Conservation (phyloP, 2,888 invertebrate genomes). For the Phlogophora meticulosa region DNA sequence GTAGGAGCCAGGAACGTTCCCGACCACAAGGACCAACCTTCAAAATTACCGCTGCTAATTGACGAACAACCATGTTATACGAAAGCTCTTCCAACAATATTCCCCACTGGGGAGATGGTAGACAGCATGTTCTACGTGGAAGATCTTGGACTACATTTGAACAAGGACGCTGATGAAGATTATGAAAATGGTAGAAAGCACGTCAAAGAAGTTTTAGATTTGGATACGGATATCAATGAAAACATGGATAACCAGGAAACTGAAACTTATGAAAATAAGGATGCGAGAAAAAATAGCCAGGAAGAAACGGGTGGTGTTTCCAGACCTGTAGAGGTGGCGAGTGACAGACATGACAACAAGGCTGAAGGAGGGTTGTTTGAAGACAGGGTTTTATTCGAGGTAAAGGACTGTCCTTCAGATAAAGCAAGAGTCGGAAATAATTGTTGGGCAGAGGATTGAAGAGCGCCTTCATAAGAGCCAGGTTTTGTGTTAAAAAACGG, state of each 20-base stretch:
- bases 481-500: no score
- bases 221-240: background rate
- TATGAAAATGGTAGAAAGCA: background rate
- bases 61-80: background rate
- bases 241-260: background rate
- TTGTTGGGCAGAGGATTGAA: background rate
- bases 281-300: background rate
- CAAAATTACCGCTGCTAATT: background rate
- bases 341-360: background rate
- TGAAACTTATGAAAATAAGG: background rate
- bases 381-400: fast-evolving
- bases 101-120: background rate
- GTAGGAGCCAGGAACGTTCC: constrained; percentile 36
- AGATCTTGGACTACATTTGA: background rate
- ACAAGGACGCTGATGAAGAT: background rate
- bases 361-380: background rate
- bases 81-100: background rate
- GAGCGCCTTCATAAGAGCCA: background rate
- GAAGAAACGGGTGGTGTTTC: background rate
- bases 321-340: background rate
- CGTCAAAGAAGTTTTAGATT: background rate
- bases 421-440: background rate
- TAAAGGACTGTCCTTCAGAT: background rate
- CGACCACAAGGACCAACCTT: background rate
- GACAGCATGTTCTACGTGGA: background rate